Percentiles rank a stretch among this genome's conserved stretches.
These are phyloP conservation scores for Bombus picipes DNA, from an alignment of 1,140 invertebrate genomes.

Conservation along the genomic window DNA sequence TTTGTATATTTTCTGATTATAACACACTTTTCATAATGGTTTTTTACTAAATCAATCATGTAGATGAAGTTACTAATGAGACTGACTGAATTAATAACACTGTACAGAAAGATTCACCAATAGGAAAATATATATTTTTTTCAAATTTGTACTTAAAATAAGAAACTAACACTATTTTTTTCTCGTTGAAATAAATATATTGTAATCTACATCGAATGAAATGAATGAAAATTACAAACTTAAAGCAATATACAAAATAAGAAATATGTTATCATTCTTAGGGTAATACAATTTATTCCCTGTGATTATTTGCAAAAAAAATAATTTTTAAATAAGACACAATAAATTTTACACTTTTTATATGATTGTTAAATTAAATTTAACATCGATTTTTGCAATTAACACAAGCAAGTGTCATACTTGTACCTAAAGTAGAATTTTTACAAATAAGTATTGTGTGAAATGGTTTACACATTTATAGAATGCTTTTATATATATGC, in stretches of 20 bases:
- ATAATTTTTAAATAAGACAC: background rate
- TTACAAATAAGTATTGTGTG: background rate
- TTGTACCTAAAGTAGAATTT: background rate
- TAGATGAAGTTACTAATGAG: slow-evolving; percentile 18
- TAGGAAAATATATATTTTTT: background rate
- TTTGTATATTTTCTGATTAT: slow-evolving; percentile 1
- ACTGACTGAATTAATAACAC: slow-evolving; percentile 32
- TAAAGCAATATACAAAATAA: slow-evolving; percentile 13
- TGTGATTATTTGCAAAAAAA: background rate
- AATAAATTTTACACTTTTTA: background rate
- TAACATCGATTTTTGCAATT: background rate
- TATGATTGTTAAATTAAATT: background rate
- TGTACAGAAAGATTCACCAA: background rate
- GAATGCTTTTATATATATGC: slow-evolving; percentile 15
- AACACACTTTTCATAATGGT: background rate
- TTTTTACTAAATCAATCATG: background rate
- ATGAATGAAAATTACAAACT: background rate
- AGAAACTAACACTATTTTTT: background rate
- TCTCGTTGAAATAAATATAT: slow-evolving; percentile 8
- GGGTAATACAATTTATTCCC: background rate
- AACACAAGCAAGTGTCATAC: background rate
- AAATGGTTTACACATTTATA: slow-evolving; percentile 22
- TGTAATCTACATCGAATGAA: background rate
- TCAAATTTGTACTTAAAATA: slow-evolving; percentile 13
- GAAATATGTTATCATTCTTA: background rate